A percentile compares a stretch with the other conserved stretches of the same genome.
Conservation (phyloP, 1,140 invertebrate genomes). For the Cylas formicarius region DNA sequence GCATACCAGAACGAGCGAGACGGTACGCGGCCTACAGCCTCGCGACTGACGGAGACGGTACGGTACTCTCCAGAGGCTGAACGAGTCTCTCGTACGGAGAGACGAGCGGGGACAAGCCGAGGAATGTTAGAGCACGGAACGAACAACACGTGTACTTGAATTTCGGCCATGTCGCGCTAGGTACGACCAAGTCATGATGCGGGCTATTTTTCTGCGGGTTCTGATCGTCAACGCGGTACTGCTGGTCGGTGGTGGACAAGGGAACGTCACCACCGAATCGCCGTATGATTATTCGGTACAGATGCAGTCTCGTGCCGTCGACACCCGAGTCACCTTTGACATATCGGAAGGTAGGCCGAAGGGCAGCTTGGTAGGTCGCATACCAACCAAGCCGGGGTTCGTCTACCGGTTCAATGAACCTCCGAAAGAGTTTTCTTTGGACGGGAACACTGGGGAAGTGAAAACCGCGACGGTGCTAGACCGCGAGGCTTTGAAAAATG, state of each 20-base stretch:
- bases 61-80: constrained; percentile 33
- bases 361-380: constrained; percentile 74
- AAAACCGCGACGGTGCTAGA: constrained; percentile 73
- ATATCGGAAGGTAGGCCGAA: constrained; percentile 74
- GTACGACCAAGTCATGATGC: constrained; percentile 11
- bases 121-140: constrained; percentile 39
- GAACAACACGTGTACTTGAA: constrained; percentile 18
- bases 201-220: constrained; percentile 27
- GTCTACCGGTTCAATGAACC: constrained; percentile 88
- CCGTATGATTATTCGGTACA: constrained; percentile 47
- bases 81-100: constrained; percentile 25
- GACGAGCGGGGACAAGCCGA: constrained; percentile 35
- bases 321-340: constrained; percentile 77
- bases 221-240: constrained; percentile 16
- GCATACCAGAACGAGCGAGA: constrained; percentile 45
- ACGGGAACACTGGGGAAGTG: constrained; percentile 74
- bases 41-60: constrained; percentile 23
- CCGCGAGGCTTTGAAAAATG: constrained; percentile 65
- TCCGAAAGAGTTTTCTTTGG: constrained; percentile 72
- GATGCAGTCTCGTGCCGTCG: constrained; percentile 80
- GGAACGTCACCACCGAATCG: constrained; percentile 39
- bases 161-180: constrained; percentile 20
- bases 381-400: constrained; percentile 79
- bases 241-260: constrained; percentile 41
- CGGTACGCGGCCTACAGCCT: constrained; percentile 2